phyloP scores from a whole-genome alignment of 1,140 invertebrate genomes.

The Drosophila sulfurigaster region DNA sequence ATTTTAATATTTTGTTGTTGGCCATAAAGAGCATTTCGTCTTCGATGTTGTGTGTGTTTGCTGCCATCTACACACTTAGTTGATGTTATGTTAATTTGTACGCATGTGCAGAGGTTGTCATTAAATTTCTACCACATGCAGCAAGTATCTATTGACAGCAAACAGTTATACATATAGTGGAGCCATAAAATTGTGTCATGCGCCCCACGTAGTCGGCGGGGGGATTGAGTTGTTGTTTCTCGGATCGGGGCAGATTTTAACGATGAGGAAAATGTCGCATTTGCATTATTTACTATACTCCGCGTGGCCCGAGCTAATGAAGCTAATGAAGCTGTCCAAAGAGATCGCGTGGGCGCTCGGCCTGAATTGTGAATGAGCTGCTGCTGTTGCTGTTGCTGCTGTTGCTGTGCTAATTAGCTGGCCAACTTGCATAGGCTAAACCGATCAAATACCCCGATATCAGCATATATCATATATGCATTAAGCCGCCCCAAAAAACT shows the following conservation, averaged over 20 bases:
- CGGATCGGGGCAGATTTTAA: conserved; percentile 33
- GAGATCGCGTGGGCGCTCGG: conserved; percentile 28
- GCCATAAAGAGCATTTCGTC: no score
- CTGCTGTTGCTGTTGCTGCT: background rate
- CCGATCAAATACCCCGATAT: conserved; percentile 7
- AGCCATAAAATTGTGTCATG: conserved; percentile 52
- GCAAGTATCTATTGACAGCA: no score
- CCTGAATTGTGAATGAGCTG: conserved; percentile 31
- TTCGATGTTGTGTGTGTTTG: background rate
- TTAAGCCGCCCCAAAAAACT: conserved; percentile 5
- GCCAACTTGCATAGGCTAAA: background rate
- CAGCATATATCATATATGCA: conserved; percentile 19
- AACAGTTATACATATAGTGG: background rate
- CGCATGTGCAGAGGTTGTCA: conserved; percentile 5
- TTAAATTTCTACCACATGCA: background rate
- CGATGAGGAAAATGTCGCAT: conserved; percentile 39
- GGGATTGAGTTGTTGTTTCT: conserved; percentile 1
- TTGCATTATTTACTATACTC: conserved; percentile 48
- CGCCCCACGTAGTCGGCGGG: background rate
- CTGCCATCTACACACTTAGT: background rate
- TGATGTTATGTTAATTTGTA: conserved; percentile 26
- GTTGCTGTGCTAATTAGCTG: conserved; percentile 1
- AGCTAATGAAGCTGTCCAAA: conserved; percentile 37
- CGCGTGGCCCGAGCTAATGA: conserved; percentile 47
- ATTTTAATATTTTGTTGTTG: no score